Conservation (phyloP, 2,888 invertebrate genomes). For the Noctua comes region DNA sequence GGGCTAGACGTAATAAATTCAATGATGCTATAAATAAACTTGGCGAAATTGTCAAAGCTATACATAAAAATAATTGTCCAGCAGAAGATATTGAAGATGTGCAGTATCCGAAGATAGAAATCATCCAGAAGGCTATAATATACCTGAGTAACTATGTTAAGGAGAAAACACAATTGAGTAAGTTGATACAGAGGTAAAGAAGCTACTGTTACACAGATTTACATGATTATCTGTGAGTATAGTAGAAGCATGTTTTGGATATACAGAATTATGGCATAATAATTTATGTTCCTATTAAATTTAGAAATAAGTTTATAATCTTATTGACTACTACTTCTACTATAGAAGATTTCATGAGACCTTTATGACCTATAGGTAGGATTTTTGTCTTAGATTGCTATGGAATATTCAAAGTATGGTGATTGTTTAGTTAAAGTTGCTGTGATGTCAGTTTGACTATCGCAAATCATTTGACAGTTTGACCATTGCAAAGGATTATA, state of each 20-base stretch:
- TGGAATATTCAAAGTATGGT: background rate
- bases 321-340: background rate
- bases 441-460: background rate
- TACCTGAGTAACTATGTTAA: conserved; percentile 80
- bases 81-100: conserved; percentile 77
- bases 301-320: background rate
- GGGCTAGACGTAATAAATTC: conserved; percentile 92
- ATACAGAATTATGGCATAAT: background rate
- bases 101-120: conserved; percentile 86
- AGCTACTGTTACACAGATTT: background rate
- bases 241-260: background rate
- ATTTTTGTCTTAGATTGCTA: background rate
- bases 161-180: conserved; percentile 85
- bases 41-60: conserved; percentile 81
- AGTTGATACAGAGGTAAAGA: conserved; percentile 65
- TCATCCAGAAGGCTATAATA: conserved; percentile 84
- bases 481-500: background rate
- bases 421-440: background rate
- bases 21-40: conserved; percentile 88
- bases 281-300: background rate
- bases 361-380: background rate
- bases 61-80: conserved; percentile 74
- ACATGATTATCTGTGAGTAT: background rate
- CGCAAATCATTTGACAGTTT: background rate
- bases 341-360: background rate